Evolutionary conservation across 2,797 vertebrate genomes (phyloP).

Genomic region (Peromyscus melanophrys): DNA sequence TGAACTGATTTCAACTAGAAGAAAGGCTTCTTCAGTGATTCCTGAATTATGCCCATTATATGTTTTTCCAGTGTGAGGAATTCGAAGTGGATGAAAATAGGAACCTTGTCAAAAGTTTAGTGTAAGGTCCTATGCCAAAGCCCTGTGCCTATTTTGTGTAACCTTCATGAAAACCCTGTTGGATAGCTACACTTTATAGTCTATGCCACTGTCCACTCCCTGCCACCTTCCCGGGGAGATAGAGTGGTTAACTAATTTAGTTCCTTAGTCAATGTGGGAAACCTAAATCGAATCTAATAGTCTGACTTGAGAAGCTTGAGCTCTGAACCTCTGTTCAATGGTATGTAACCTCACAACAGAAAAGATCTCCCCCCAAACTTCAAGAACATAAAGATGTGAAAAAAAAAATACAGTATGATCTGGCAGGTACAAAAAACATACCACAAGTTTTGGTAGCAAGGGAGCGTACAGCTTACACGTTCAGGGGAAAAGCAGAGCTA

Average conservation of each 20-base stretch:
- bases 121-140: neutral
- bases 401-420: neutral
- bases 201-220: neutral
- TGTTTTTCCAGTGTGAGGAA: neutral
- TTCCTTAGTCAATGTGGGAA: neutral
- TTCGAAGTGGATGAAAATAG: neutral
- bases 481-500: neutral
- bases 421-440: constrained; percentile 1
- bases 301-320: neutral
- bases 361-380: neutral
- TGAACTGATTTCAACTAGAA: constrained; percentile 9
- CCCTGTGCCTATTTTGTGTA: neutral
- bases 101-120: neutral
- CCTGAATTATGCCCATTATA: neutral
- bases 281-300: neutral
- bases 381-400: neutral
- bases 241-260: neutral
- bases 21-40: neutral
- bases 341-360: neutral
- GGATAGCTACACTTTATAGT: neutral
- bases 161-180: neutral
- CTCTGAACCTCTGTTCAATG: neutral
- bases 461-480: neutral
- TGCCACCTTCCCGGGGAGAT: neutral
- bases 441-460: neutral